Conservation (phyloP, 2,113 vertebrate species). For the Nicator chloris region DNA sequence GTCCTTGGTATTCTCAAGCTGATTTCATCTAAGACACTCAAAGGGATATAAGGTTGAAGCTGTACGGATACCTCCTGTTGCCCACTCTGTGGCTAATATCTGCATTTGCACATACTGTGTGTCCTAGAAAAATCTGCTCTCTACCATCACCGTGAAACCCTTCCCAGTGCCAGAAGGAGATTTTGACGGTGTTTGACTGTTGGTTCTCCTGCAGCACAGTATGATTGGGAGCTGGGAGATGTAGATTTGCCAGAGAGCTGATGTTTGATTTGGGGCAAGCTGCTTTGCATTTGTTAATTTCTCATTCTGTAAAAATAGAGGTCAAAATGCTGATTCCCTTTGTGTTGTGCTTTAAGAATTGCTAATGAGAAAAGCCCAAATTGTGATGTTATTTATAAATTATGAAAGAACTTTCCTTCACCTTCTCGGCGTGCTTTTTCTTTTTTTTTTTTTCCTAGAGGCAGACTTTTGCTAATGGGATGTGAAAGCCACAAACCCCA, state of each 20-base stretch:
- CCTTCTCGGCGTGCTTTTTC: neutral
- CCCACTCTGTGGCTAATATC: neutral
- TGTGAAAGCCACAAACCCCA: slow-evolving; percentile 6
- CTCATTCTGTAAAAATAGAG: neutral
- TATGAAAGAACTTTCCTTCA: neutral
- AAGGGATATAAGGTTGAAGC: neutral
- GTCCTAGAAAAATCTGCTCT: neutral
- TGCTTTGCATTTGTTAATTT: neutral
- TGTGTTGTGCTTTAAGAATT: neutral
- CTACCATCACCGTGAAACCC: neutral
- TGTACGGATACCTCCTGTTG: neutral
- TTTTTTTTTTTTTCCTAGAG: neutral
- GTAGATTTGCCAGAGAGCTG: neutral
- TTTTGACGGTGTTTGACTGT: neutral
- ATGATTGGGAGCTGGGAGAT: neutral
- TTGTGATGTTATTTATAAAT: neutral
- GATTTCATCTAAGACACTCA: neutral
- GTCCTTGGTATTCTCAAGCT: neutral
- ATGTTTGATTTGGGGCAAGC: neutral
- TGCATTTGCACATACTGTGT: neutral
- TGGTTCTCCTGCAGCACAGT: neutral
- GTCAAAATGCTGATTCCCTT: neutral
- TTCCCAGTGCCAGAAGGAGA: neutral
- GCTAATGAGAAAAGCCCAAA: neutral
- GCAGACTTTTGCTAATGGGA: neutral